Base-by-base conservation (phyloP, 1,140 invertebrate species). In the Capitella teleta region DNA sequence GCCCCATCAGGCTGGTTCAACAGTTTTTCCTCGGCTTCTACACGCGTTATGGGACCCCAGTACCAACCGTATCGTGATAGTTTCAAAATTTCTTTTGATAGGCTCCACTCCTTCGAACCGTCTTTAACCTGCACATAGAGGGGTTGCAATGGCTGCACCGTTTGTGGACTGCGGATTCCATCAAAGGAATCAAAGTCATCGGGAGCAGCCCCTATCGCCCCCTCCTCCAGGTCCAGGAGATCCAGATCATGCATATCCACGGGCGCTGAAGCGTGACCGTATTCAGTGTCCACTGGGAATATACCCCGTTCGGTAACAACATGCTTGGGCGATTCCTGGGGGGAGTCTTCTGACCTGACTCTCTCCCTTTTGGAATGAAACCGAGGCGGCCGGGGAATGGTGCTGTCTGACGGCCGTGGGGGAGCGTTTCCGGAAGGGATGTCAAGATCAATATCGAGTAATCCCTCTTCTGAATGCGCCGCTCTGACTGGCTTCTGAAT, bases 1-100 rank as follows among this genome's bases (percentile, higher is more conserved):
- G 84, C 79, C 49, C 84, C 84, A 67, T 86, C 83, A 24, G 82
- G 80, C 63, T 84, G 79, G 50, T 79, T 76, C n/a, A 73, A 67
- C 16, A 84, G 62, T 60, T 79, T 80, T 50, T 78, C 73, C 60
- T 81, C 79, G 21, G 79, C 79, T 63, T 81, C 78, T 37, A 74
- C 70, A 23, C 79, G 66, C 8, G 78, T 79, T 46, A 81, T 75
- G 28, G 78, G 77, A 21, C 80, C 80, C 80, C 80, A 82, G 57
- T 82, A 81, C 80, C 80, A 81, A 28, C 79, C 79, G 68, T 76
- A 78, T 54, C 78, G 78, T 12, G 77, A 76, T 37, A 81, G 58
- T 51, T 76, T 74, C 47, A 78, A 73, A 16, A 80, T 61, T 64
- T 80, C 78, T 52, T 74, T 65, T 2, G 77, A 74, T 6, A 79